Evolutionary conservation across 2,113 vertebrate genomes (phyloP).

Genomic region (Plotosus lineatus): DNA sequence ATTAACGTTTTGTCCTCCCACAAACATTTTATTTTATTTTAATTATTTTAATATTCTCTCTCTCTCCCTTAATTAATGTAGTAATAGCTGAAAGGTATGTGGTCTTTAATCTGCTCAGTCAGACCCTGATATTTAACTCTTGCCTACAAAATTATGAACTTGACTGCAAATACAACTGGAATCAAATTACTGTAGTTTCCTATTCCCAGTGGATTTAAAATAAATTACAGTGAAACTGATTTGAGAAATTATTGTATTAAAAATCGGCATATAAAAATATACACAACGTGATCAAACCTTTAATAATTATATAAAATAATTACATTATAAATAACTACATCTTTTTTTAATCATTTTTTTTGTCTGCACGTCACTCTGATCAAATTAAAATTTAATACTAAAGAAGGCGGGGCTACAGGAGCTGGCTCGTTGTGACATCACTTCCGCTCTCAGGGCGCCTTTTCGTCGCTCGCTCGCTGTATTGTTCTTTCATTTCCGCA

Average conservation of each 20-base stretch:
- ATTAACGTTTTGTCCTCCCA: not conserved
- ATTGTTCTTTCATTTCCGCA: conserved; percentile 69
- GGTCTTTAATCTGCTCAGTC: not conserved
- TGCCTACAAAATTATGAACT: not conserved
- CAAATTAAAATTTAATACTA: not conserved
- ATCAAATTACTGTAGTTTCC: too few species aligned
- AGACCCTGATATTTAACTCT: not conserved
- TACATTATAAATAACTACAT: too few species aligned
- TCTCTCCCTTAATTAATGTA: not conserved
- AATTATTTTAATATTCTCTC: not conserved
- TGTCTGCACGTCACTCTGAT: not conserved
- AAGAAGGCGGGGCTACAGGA: conserved; percentile 61
- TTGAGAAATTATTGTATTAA: rapidly evolving
- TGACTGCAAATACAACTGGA: not conserved
- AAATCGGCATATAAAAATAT: too few species aligned
- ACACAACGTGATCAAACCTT: too few species aligned
- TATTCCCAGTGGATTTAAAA: not conserved
- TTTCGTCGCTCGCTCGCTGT: conserved; percentile 54
- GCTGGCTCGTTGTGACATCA: conserved; percentile 16
- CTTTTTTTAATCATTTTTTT: too few species aligned
- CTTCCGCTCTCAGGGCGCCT: conserved; percentile 65
- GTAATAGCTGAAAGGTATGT: not conserved
- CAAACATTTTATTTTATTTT: not conserved
- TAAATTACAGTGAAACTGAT: not conserved
- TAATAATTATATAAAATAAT: too few species aligned